Base-by-base conservation (phyloP, 2,888 invertebrate genomes). In the Nomada fucata region DNA sequence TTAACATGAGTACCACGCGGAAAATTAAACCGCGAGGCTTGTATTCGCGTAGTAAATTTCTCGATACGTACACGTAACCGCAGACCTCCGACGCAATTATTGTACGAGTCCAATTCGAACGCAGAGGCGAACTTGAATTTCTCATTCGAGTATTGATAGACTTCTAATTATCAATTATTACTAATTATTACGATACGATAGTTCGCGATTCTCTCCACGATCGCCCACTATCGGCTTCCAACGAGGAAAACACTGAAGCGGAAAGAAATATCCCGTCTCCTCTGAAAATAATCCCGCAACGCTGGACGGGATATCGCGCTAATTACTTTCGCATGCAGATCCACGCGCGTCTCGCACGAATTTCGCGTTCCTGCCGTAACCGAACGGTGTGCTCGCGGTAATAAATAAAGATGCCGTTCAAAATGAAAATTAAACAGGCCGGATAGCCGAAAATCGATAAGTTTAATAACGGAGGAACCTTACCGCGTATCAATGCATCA, bases 401-500 rank as follows among this genome's bases (percentile, higher is more conserved):
- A 73, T 69, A 81, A 81, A 79, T 73, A 81, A 79, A 81, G 68
- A 73, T 59, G 42, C 80, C 59, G 72, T 50, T 81, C 73, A 81
- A 79, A 79, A 81, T 81, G 79, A 79, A 81, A 81, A 81, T 81
- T 64, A 79, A 79, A 64, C 47, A 53, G 63, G 18, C 63, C 72
- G 47, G 68, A 18, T 69, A 64, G 72, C 60, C 59, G 79, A 79
- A 79, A 81, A 81, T 81, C 79, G 79, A 72, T 73, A 59, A 57
- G 73, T 69, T 81, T 81, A 69, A 79, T 81, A 79, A 73, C 23
- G 47, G n/a, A 68, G 44, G 20, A 29, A 11, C 23, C 44, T 20
- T 44, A 29, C 1, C n/a, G 2, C 9, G 65, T 36, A 68, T 79
- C 79, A n/a, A 67, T 72, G 63, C 64, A 3, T 13, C 23, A 2